These are phyloP conservation scores for Acanthopagrus latus DNA, from an alignment of 2,797 vertebrate species.

Conservation along the genomic window DNA sequence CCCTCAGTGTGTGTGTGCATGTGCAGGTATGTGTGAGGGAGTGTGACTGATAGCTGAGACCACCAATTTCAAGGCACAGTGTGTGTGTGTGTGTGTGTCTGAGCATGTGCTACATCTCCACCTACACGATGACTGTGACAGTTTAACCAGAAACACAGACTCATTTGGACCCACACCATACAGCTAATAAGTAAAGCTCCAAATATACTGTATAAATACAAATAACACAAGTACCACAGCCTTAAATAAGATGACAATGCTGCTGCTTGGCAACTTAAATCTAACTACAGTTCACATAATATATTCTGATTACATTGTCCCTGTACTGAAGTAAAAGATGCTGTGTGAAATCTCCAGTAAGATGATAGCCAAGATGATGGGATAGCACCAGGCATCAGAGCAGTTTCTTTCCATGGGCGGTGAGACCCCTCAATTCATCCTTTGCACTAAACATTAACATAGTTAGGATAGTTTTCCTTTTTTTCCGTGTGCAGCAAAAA, in stretches of 20 bases:
- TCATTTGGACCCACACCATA: background rate
- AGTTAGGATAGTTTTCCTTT: too few species aligned
- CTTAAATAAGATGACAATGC: constrained; percentile 1
- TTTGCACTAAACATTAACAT: too few species aligned
- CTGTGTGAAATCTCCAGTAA: too few species aligned
- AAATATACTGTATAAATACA: background rate
- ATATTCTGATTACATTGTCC: too few species aligned
- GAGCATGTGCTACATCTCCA: constrained; percentile 20
- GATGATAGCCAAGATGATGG: background rate
- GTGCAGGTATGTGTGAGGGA: constrained; percentile 17
- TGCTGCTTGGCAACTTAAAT: too few species aligned
- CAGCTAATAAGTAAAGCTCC: background rate
- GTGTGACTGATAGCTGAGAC: constrained; percentile 6
- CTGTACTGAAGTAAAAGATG: too few species aligned
- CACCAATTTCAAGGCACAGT: constrained; percentile 3
- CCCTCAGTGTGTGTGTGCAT: background rate
- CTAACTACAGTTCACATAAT: too few species aligned
- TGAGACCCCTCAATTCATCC: too few species aligned
- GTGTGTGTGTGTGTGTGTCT: constrained; percentile 14
- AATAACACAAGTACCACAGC: background rate
- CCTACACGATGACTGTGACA: constrained; percentile 2
- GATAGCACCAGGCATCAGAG: background rate
- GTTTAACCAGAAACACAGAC: constrained; percentile 6
- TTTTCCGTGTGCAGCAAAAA: too few species aligned
- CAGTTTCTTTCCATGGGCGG: too few species aligned